phyloP scores from a whole-genome alignment of 2,113 vertebrate genomes.

The Phoxinus phoxinus region DNA sequence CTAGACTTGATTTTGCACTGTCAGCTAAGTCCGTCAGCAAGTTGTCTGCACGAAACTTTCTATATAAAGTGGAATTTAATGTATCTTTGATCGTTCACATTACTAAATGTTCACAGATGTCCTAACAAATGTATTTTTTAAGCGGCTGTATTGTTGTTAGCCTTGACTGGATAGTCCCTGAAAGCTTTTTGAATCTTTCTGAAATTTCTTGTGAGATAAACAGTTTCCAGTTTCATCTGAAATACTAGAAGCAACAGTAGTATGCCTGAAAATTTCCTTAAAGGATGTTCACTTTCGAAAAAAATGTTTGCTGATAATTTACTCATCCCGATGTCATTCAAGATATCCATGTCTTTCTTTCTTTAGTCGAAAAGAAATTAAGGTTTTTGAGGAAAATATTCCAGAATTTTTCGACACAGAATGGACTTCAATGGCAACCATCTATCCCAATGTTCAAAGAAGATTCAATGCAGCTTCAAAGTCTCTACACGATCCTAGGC shows the following conservation, averaged over 20 bases:
- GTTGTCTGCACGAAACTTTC: background rate
- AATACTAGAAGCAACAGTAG: background rate
- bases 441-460: no score
- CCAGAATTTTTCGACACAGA: no score
- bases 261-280: background rate
- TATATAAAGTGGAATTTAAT: background rate
- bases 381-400: no score
- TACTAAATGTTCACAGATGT: constrained; percentile 3
- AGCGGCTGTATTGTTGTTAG: background rate
- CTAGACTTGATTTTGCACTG: background rate
- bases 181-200: background rate
- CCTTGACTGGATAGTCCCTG: background rate
- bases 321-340: no score
- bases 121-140: background rate
- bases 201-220: background rate
- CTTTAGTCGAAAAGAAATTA: no score
- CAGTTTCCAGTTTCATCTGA: background rate
- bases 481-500: no score
- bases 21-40: constrained; percentile 2
- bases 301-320: no score
- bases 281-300: no score
- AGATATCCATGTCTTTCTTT: no score
- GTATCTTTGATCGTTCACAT: background rate
- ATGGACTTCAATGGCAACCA: no score
- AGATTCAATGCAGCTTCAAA: no score